Evolutionary conservation across 64 coral and sea anemone genomes (phyloP).

Genomic region (Cladopsammia gracilis): DNA sequence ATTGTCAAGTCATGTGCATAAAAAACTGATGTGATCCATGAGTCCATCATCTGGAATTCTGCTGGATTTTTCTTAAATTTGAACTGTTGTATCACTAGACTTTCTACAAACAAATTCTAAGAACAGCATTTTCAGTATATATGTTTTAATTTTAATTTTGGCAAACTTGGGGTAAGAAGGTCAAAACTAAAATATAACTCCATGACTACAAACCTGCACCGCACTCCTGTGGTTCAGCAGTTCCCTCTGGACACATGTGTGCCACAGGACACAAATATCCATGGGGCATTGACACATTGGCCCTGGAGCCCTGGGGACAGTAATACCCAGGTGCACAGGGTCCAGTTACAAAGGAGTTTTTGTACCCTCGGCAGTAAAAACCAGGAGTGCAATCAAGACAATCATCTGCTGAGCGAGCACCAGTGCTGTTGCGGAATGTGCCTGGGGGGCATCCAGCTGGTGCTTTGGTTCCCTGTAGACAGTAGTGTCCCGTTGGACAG

Average conservation of each 20-base stretch:
- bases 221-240: constrained; percentile 73
- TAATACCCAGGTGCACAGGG: constrained; percentile 80
- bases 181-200: no score
- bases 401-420: constrained; percentile 75
- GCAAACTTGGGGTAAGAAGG: no score
- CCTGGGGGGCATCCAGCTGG: constrained; percentile 86
- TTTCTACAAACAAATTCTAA: no score
- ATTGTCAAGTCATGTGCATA: no score
- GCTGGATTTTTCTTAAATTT: no score
- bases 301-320: constrained; percentile 82
- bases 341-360: constrained; percentile 78
- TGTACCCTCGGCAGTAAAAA: constrained; percentile 87
- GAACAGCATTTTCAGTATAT: no score
- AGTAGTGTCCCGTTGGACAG: constrained; percentile 85
- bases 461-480: constrained; percentile 70
- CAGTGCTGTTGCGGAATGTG: constrained; percentile 96
- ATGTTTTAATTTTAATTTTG: no score
- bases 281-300: constrained; percentile 85
- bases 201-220: constrained; percentile 62
- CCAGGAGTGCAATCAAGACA: constrained; percentile 94
- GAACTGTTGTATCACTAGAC: no score
- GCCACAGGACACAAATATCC: constrained; percentile 80
- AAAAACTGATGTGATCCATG: no score
- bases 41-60: no score
- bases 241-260: constrained; percentile 76